Base-by-base conservation (phyloP, 2,888 invertebrate genomes). In the Nebria brevicollis region DNA sequence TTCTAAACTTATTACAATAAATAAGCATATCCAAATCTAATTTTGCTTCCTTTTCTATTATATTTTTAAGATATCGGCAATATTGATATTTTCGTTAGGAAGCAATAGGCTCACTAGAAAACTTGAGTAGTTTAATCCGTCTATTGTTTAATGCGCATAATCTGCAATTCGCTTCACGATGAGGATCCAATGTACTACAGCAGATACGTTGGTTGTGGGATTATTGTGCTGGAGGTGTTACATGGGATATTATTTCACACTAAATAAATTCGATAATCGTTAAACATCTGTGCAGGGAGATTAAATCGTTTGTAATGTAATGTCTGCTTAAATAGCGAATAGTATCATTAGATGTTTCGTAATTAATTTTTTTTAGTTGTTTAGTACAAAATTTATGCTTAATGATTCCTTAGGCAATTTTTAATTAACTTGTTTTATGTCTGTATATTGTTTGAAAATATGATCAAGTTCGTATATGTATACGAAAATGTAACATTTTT, bases 401-500 rank as follows among this genome's bases (percentile, higher is more conserved):
- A 34, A 34, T 4, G 34, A 34, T 34, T 5, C 34, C 5, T 34
- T 4, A 34, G 5, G 34, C 34, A 34, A 34, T 34, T 34, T 34
- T 34, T 34, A 34, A 34, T 5, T 34, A 34, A 34, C 34, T 34
- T 34, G 5, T 34, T 2, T 34, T 34, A 5, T 34, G 4, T 34
- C 34, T 34, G 34, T 1, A 34, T 34, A 34, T 34, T 34, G 34
- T 34, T 34, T 25, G 70, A 25, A 25, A 70, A 25, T 11, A 70
- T 70, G 1, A 70, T 26, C 25, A 26, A 70, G 70, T 25, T 34
- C 34, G 34, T 13, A 70, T 15, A 70, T 70, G 15, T 13, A 54
- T 54, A 20, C 10, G 34, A 70, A 26, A 70, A 70, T 20, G 3
- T 70, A 2, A 70, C 70, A 70, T 7, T 70, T 70, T 70, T 70